phyloP scores from a whole-genome alignment of 2,797 vertebrate genomes.

The Alosa sapidissima region DNA sequence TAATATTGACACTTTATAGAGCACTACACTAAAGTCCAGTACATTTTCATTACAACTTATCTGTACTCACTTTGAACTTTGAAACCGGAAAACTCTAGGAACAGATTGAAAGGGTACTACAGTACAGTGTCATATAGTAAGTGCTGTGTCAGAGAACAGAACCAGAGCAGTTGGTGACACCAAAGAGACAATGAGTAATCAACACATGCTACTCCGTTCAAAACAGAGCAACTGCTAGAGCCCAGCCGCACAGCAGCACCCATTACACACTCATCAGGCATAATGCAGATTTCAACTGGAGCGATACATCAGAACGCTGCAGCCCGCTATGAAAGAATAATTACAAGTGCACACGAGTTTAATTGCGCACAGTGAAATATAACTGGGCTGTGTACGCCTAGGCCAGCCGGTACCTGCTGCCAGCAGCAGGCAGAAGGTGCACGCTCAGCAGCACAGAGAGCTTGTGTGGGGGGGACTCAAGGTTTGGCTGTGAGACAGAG shows the following conservation, averaged over 20 bases:
- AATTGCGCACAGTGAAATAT: constrained; percentile 5
- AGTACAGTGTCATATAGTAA: neutral
- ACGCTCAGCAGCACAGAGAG: neutral
- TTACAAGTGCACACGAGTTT: neutral
- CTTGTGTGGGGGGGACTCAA: neutral
- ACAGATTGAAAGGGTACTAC: too few species aligned
- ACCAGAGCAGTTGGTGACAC: neutral
- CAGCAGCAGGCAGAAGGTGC: neutral
- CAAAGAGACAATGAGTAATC: neutral
- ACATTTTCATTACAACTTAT: too few species aligned
- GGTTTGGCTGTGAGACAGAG: neutral
- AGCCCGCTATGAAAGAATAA: neutral
- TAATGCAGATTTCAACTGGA: neutral
- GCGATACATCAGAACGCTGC: neutral
- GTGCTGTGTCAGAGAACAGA: neutral
- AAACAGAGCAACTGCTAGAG: neutral
- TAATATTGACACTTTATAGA: too few species aligned
- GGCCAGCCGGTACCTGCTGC: neutral
- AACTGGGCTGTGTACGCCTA: neutral
- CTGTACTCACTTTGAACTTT: too few species aligned
- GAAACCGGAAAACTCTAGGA: too few species aligned
- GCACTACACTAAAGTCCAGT: too few species aligned
- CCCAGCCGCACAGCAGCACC: neutral
- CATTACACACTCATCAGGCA: neutral
- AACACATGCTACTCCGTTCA: neutral